A percentile compares a stretch with the other conserved stretches of the same genome.
phyloP scores from a whole-genome alignment of 2,797 vertebrate species.

The Graptemys geographica region DNA sequence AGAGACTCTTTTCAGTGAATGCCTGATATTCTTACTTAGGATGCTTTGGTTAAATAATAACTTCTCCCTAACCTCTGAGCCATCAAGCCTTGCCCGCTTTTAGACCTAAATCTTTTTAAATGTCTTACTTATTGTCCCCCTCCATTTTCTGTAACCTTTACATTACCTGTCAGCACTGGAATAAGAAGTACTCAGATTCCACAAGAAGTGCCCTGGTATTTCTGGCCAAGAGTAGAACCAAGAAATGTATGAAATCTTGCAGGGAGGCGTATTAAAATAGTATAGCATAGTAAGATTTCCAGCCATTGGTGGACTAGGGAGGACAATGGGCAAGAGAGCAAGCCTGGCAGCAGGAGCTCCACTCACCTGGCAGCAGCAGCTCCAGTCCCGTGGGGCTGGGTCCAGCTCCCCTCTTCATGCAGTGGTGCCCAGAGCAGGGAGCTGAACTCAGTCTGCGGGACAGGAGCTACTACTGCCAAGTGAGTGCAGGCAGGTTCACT shows the following conservation, averaged over 20 bases:
- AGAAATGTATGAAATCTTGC: conserved; percentile 58
- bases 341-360: background rate
- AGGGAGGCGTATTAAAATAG: conserved; percentile 35
- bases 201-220: conserved; percentile 56
- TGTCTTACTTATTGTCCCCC: background rate
- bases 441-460: background rate
- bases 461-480: background rate
- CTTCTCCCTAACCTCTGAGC: background rate
- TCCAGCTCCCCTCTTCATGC: background rate
- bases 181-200: conserved; percentile 50
- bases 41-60: background rate
- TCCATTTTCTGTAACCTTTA: conserved; percentile 28
- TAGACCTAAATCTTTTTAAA: background rate
- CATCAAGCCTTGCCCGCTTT: background rate
- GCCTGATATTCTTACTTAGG: background rate
- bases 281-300: conserved; percentile 36
- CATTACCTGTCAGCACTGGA: conserved; percentile 20
- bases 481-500: background rate
- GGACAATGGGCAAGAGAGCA: background rate
- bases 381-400: background rate
- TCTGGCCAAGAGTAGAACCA: conserved; percentile 56
- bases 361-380: background rate
- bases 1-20: background rate
- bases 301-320: no score
- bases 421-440: background rate